These are phyloP conservation scores for Globicephala melas DNA, from an alignment of 2,113 vertebrate species.

Conservation along the genomic window DNA sequence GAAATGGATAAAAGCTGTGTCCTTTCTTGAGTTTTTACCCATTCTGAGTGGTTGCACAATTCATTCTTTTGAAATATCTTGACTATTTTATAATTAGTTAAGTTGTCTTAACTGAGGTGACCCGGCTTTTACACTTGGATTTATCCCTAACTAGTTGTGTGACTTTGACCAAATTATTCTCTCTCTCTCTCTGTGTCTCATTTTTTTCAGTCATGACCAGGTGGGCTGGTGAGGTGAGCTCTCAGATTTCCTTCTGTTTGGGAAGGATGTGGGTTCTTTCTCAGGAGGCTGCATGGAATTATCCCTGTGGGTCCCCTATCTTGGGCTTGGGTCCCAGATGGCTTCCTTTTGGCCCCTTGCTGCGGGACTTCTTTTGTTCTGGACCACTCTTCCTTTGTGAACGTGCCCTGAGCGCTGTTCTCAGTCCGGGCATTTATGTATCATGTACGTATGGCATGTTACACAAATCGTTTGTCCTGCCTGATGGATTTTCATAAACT, in stretches of 20 bases:
- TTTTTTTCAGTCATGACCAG: neutral
- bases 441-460: neutral
- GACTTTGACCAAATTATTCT: neutral
- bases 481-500: neutral
- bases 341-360: neutral
- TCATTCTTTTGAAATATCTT: neutral
- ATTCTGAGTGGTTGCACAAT: neutral
- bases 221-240: neutral
- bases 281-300: neutral
- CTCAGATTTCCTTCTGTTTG: neutral
- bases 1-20: neutral
- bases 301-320: neutral
- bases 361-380: neutral
- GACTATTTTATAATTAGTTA: neutral
- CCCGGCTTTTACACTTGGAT: neutral
- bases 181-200: neutral
- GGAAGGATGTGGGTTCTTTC: neutral
- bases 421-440: neutral
- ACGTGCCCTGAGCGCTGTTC: neutral
- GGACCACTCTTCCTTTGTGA: neutral
- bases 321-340: neutral
- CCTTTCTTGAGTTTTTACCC: neutral
- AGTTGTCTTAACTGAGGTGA: neutral
- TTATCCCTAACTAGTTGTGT: neutral
- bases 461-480: neutral